Evolutionary conservation across 2,797 vertebrate species (phyloP), one percentile per base, ranked within the genome.

Genomic region (Sandelia bainsii): DNA sequence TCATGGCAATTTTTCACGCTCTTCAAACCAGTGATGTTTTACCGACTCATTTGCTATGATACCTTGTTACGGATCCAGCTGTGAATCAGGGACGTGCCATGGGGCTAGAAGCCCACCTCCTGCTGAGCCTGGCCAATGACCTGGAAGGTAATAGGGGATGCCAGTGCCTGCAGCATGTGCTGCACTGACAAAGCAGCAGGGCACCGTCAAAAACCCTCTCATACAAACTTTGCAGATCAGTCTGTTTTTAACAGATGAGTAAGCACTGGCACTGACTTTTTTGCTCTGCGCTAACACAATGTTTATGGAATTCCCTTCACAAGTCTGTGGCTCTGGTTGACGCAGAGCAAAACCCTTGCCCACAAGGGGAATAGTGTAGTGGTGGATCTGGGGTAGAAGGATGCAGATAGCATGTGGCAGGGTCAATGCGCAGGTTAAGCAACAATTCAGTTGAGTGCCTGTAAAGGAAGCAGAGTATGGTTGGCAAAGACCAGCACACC

Each of bases 1-100:
- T 92, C 93, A 95, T 92, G 69, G 92, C 92, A 86, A 88, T 93
- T 93, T 93, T 94, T 93, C 94, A 94, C 92, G 93, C 93, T 95
- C 90, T 93, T 93, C 89, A 94, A 89, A 84, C 92, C 92, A 94
- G 88, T 95, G 94, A 96, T 96, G 93, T 94, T 96, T 95, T 95
- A 96, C 89, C 90, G 94, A 96, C 94, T 96, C 95, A 96, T 94
- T 95, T 94, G 93, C 90, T 93, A 89, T 93, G 94, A 97, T 95
- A 95, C 94, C 84, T 91, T 94, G 94, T 91, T 95, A 92, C 87
- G 71, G 92, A 90, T 94, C 95, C 94, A 95, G 94, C 95, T 96
- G 94, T 80, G 94, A 93, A 90, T 92, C 93, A 87, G 93, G 93
- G 92, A 94, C 88, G 90, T 91, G 91, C 93, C 94, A 85, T 92